Conservation (phyloP, 2,113 vertebrate genomes). For the Bostrychus sinensis region DNA sequence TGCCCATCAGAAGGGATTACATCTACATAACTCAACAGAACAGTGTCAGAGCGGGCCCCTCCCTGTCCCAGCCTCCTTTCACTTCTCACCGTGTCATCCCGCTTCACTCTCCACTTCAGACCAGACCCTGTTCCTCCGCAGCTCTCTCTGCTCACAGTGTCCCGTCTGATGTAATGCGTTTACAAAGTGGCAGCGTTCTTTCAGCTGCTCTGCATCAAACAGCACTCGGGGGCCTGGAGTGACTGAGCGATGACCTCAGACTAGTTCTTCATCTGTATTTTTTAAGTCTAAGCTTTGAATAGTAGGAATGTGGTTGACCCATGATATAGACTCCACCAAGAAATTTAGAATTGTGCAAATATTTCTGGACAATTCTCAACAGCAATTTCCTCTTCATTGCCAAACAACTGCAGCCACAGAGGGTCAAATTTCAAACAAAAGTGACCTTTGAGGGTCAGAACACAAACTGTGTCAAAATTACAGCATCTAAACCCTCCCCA, state of each 20-base stretch:
- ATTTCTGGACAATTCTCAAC: no score
- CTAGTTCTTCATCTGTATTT: conserved; percentile 11
- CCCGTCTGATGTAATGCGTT: conserved; percentile 44
- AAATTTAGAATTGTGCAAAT: background rate
- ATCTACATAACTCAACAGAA: conserved; percentile 55
- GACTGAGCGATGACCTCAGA: conserved; percentile 20
- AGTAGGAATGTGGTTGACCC: background rate
- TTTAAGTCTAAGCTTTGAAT: conserved; percentile 1
- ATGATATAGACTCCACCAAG: background rate
- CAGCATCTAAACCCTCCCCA: no score
- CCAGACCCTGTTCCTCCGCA: conserved; percentile 7
- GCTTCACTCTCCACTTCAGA: conserved; percentile 19
- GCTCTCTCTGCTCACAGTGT: conserved; percentile 18
- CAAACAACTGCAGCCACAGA: no score
- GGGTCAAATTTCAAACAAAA: no score
- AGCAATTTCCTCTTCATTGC: no score
- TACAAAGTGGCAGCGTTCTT: conserved; percentile 27
- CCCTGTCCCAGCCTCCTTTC: conserved; percentile 27
- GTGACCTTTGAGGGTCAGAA: no score
- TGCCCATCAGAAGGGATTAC: conserved; percentile 62
- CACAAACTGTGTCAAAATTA: no score
- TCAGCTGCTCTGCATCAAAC: conserved; percentile 51
- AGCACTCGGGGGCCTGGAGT: conserved; percentile 23
- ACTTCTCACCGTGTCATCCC: conserved; percentile 27
- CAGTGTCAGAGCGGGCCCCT: conserved; percentile 50